Base-by-base conservation (phyloP, 1,140 invertebrate genomes). In the Scaptomyza montana region DNA sequence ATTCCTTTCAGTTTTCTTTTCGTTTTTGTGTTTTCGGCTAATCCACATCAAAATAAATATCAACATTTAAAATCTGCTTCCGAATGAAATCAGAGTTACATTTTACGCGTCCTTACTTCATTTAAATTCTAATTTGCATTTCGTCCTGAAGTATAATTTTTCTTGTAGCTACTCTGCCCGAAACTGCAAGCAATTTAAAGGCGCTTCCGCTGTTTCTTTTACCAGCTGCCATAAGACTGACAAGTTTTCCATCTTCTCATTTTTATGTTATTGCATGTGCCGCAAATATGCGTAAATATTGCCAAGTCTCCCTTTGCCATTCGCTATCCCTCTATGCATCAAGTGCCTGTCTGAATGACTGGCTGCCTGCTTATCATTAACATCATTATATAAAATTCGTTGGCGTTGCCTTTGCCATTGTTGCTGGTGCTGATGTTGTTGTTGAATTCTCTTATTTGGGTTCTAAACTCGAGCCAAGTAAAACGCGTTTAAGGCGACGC, bases 331-430 rank as follows among this genome's bases (percentile, higher is more conserved):
- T 30, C 43, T 3, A 7, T 6, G 10, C 51, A 21, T 12, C 9
- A 43, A 43, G 33, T n/a, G 41, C 4, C 36, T 33, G 55, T 25
- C 55, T 56, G 16, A n/a, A 45, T 54, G 36, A 19, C 47, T 62
- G 49, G 36, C 71, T 51, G 71, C 49, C 33, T 76, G 77, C 57
- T 87, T 87, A 87, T 71, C 78, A 73, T 76, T 68, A 75, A 51
- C 81, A 80, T 86, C 74, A 77, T 77, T 77, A 77, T 77, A 77
- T 77, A 53, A 66, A 74, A 74, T 77, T 77, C 61, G 64, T 72
- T 60, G 72, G 60, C 51, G 57, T 33, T 43, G 60, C 57, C 56
- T n/a, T 46, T 46, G 33, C 30, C 30, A 33, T 33, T 59, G 56
- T 36, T 60, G 47, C 46, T 68, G 21, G 21, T 2, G 21, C 21